Base-by-base conservation (phyloP, 2,113 vertebrate genomes). In the Cairina moschata region DNA sequence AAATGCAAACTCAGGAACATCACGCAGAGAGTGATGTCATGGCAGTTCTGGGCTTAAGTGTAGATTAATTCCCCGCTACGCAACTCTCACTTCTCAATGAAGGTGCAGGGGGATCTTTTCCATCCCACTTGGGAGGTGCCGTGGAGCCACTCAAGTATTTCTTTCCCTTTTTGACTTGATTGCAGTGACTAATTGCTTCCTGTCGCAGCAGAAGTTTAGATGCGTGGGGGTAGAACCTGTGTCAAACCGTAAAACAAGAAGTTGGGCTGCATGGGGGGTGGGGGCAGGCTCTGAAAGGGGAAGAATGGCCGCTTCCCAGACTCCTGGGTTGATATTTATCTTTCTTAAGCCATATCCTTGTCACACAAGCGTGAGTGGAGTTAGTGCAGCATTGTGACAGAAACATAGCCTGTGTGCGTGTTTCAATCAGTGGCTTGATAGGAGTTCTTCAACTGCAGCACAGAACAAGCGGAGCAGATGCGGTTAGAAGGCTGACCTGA, bases 1-100 rank as follows among this genome's bases (percentile, higher is more conserved):
- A 81, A 84, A 4, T 62, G 84, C 89, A 92, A 86, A 75, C 68
- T 95, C 91, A 56, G 88, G 81, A 83, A 68, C 50, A 58, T 31
- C 26, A 54, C 2, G 31, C 17, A 75, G 69, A 55, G 66, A 2
- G 4, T 58, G 59, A 91, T 83, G 60, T 68, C 82, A 22, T 26
- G 55, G 94, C 86, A 93, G 86, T 8, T 52, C 32, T 28, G 83
- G 79, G 69, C 66, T 82, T 38, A 36, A 77, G 73, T 58, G 18
- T 6, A 29, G 84, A 71, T 63, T 83, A 23, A 36, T 4, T n/a
- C 62, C 59, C 12, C 5, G 0, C 20, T 1, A 48, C 21, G 79
- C 67, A 86, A n/a, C 65, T 73, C 54, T 17, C 38, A 5, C 14
- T 55, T 75, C 17, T 71, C 50, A 15, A 16, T 8, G 8, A 72